Conservation (phyloP, 2,888 invertebrate species). For the Drosophila cognata region DNA sequence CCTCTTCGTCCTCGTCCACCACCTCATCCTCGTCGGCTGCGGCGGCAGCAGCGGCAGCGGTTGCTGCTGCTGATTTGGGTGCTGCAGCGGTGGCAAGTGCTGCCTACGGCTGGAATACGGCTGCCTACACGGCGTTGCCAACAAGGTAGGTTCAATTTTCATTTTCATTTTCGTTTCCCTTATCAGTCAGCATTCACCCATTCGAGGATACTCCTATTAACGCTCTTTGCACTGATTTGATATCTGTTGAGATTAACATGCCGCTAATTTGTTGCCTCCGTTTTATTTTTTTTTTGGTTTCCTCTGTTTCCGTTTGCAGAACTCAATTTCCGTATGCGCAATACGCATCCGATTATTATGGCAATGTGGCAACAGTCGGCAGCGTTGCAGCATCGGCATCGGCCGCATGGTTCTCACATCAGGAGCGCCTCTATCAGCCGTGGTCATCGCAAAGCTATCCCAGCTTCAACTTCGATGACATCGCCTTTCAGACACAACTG, state of each 20-base stretch:
- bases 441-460: conserved; percentile 84
- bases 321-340: conserved; percentile 84
- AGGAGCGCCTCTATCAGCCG: conserved; percentile 82
- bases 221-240: background rate
- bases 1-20: conserved; percentile 10
- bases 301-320: conserved; percentile 55
- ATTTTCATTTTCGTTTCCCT: background rate
- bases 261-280: conserved; percentile 31
- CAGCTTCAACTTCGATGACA: conserved; percentile 83
- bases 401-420: conserved; percentile 84
- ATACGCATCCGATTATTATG: conserved; percentile 84
- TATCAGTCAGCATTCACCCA: background rate
- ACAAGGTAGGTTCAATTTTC: conserved; percentile 73
- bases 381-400: conserved; percentile 78
- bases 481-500: conserved; percentile 86
- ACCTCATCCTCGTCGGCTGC: conserved; percentile 54
- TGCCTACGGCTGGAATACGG: conserved; percentile 81
- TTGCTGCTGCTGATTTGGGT: conserved; percentile 74
- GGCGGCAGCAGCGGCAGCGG: conserved; percentile 69
- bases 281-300: background rate
- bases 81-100: conserved; percentile 79
- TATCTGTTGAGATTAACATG: background rate
- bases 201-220: background rate
- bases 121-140: conserved; percentile 78
- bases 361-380: conserved; percentile 81